phyloP scores from a whole-genome alignment of 2,888 invertebrate genomes.

The Caenorhabditis sp. region DNA sequence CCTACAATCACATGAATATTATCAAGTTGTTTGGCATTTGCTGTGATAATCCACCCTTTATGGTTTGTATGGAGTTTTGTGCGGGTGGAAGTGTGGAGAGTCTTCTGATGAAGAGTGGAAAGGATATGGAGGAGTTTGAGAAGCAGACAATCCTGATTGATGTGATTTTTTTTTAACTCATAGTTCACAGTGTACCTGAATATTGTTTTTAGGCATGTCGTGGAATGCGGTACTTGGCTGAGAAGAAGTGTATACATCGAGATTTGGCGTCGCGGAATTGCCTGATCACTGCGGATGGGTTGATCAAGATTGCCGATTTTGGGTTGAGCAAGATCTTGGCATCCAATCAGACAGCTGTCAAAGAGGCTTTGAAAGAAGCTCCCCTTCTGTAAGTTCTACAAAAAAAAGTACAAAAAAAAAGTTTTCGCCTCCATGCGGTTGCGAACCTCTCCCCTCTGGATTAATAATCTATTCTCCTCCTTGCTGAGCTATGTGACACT shows the following conservation, averaged over 20 bases:
- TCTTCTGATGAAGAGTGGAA: constrained; percentile 43
- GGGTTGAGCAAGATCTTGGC: constrained; percentile 56
- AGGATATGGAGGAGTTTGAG: constrained; percentile 38
- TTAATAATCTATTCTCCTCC: too few relatives aligned
- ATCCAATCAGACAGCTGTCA: constrained; percentile 24
- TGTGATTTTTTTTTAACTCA: constrained; percentile 74
- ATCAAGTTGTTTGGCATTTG: constrained; percentile 89
- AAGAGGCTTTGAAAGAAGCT: constrained; percentile 36
- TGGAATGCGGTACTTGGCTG: constrained; percentile 84
- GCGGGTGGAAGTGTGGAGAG: constrained; percentile 50
- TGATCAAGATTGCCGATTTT: constrained; percentile 71
- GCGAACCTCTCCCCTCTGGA: too few relatives aligned
- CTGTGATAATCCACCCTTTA: constrained; percentile 95
- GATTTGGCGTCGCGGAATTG: constrained; percentile 87
- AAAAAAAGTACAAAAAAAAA: neutral
- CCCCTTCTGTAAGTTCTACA: constrained; percentile 19
- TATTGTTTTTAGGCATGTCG: constrained; percentile 68
- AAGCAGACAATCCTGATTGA: constrained; percentile 31
- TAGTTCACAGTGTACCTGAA: neutral
- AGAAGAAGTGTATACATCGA: constrained; percentile 84
- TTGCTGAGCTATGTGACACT: too few relatives aligned
- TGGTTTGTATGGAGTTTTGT: constrained; percentile 98
- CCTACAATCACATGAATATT: constrained; percentile 52
- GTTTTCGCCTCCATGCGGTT: too few relatives aligned
- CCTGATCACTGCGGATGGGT: constrained; percentile 72